Evolutionary conservation across 1,140 invertebrate genomes (phyloP).

Genomic region (Drosophila setifemur): DNA sequence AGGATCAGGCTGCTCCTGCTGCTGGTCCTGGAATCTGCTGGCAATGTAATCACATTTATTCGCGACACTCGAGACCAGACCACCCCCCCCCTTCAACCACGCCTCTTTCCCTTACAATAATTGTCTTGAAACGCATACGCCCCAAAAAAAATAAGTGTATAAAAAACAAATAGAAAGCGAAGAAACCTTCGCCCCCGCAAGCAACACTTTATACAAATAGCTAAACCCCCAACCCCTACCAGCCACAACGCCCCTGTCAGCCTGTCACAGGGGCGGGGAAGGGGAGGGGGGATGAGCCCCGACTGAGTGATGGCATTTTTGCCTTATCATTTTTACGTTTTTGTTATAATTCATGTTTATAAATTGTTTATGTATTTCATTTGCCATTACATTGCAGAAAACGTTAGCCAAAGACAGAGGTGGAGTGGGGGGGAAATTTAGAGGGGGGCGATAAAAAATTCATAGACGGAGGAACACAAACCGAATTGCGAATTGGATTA

Average conservation of each 20-base stretch:
- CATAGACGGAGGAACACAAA: slow-evolving; percentile 25
- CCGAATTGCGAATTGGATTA: slow-evolving; percentile 42
- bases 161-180: not conserved
- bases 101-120: too few relatives aligned
- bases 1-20: not conserved
- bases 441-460: slow-evolving; percentile 48
- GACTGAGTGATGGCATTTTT: slow-evolving; percentile 52
- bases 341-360: slow-evolving; percentile 74
- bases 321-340: slow-evolving; percentile 71
- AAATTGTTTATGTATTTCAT: slow-evolving; percentile 76
- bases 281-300: not conserved
- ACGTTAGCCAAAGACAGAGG: too few relatives aligned
- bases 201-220: slow-evolving; percentile 69
- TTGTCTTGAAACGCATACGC: slow-evolving; percentile 69
- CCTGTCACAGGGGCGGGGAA: too few relatives aligned
- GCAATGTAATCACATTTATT: slow-evolving; percentile 76
- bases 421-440: too few relatives aligned
- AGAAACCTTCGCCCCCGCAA: slow-evolving; percentile 7
- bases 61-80: slow-evolving; percentile 63
- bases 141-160: slow-evolving; percentile 2
- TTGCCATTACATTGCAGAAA: slow-evolving; percentile 69
- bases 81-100: too few relatives aligned
- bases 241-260: not conserved
- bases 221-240: not conserved
- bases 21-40: slow-evolving; percentile 5